Base-by-base conservation (phyloP, 2,888 invertebrate species). In the Aspidiotus rigidus region DNA sequence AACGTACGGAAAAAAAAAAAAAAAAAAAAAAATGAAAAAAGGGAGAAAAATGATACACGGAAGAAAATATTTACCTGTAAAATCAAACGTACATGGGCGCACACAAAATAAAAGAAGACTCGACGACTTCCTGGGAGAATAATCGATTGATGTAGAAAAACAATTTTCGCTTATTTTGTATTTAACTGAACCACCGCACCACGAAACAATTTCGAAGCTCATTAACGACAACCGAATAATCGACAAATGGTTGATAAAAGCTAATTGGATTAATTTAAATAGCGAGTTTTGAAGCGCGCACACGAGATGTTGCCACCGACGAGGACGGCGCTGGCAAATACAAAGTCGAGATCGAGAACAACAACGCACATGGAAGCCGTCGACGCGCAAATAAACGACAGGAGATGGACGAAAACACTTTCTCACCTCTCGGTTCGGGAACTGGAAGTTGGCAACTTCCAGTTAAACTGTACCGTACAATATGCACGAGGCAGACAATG, bases 191-290 rank as follows among this genome's bases (percentile, higher is more conserved):
- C 16, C 49, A 59, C 16, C 44, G 44, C n/a, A 66, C 57, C 28
- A 57, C 56, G 57, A 66, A 28, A 41, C 17, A 57, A 57, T 56
- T 66, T 57, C 56, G 55, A 42, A 59, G 67, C 57, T 67, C 59
- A 67, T 67, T 67, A 67, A 67, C 53, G 67, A 39, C 60, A 67
- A 49, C 39, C 67, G 67, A 67, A 59, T 67, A 60, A 59, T 41
- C 28, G 57, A 13, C 41, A 66, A 66, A 66, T 67, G 67, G 59
- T 67, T 42, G n/a, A 53, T 42, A 60, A 42, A 67, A 17, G 49
- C 59, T 67, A 67, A 67, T 67, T 60, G 59, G 67, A 67, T 67
- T 60, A 67, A 67, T 67, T 67, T 67, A 67, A 67, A 67, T 67
- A 67, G 17, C 59, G 39, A 42, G 28, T 28, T 28, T 67, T 59